A percentile compares a stretch with the other conserved stretches of the same genome.
These are phyloP conservation scores for Atethmia centrago DNA, from an alignment of 2,888 invertebrate species.

Conservation along the genomic window DNA sequence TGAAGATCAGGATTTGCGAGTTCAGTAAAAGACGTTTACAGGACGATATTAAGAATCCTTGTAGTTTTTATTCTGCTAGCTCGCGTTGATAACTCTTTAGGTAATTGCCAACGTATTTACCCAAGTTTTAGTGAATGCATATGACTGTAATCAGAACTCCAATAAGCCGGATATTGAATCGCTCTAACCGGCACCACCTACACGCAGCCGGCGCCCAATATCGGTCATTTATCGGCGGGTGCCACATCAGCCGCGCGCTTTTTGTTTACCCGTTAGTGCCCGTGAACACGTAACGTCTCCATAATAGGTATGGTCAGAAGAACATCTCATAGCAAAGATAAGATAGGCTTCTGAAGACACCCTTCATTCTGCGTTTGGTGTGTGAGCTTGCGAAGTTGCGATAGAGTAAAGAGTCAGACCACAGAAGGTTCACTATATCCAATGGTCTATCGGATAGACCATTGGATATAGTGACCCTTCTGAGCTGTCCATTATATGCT, in stretches of 20 bases:
- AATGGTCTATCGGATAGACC: background rate
- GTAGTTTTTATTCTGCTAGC: background rate
- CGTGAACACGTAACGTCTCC: conserved; percentile 15
- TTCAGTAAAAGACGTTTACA: background rate
- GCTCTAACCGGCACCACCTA: conserved; percentile 12
- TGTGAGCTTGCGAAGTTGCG: background rate
- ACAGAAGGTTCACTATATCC: background rate
- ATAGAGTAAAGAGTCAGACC: no score
- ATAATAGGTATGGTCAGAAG: background rate
- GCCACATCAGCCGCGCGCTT: conserved; percentile 13
- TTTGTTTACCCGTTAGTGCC: conserved; percentile 45
- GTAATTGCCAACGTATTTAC: background rate
- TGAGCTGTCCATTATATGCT: background rate
- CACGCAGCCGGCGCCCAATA: background rate
- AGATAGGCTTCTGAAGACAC: background rate
- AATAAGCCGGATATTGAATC: background rate
- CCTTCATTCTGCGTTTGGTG: background rate
- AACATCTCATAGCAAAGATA: background rate
- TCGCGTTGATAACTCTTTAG: no score
- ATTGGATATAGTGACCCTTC: background rate
- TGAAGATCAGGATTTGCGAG: background rate
- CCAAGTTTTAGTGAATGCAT: background rate
- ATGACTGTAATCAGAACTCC: background rate
- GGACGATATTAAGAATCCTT: background rate
- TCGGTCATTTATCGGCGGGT: conserved; percentile 34